Evolutionary conservation across 2,888 invertebrate species (phyloP), one percentile per base, ranked within the genome.

Genomic region (Physocephala rufipes): DNA sequence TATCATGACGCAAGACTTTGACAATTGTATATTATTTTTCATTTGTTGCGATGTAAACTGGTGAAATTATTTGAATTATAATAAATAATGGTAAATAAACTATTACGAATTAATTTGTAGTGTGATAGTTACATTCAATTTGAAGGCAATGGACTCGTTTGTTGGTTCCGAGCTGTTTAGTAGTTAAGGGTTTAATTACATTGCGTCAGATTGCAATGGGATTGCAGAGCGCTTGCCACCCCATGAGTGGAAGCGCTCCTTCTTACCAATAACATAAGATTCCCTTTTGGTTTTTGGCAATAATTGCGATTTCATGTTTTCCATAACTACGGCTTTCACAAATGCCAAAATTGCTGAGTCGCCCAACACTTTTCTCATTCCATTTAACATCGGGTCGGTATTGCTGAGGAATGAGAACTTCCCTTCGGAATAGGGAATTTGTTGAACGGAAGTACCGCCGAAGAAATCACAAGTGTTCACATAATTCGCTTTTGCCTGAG

Each of bases 211-310:
- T n/a, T 47, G 30, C 28, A 13, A n/a, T 28, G 59, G 3, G 24
- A 2, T 47, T 16, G 28, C 65, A 30, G 83, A 77, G 13, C 86
- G 79, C 71, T 86, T 86, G 64, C 86, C 86, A 61, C 86, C 86
- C 86, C 86, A 86, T 1, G 86, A 86, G 74, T 86, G 86, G 75
- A 86, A 86, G 2, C 85, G 79, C 73, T 85, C 86, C 73, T 86
- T 85, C 76, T 86, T 86, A 53, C 86, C 86, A 43, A 86, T 76
- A 4, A 85, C 81, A 7, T 77, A 75, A 0, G 84, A 79, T 58
- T 85, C 82, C 5, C 85, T 80, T 75, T 86, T 86, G 66, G 84
- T 84, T 70, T 83, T 84, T 15, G 80, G 78, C 68, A 82, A 81
- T 30, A 78, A 72, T 67, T 79, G 79, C 0, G 78, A 77, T 55